Evolutionary conservation across 92 coral and sea anemone genomes (phyloP), one percentile per base, ranked within the genome.

Genomic region (Diadumene lineata): DNA sequence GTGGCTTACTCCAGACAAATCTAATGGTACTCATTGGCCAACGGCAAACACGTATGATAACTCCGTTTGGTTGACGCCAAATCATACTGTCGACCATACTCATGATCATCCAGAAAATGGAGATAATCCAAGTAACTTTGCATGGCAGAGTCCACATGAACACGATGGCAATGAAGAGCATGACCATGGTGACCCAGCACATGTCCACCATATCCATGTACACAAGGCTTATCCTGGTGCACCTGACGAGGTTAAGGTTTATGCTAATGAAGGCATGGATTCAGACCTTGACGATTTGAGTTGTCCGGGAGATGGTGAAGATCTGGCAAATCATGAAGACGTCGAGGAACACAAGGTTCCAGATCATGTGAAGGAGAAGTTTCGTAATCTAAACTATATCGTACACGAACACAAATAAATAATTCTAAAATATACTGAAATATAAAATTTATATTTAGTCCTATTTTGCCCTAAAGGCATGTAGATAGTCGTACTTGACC

Each of bases 241-340:
- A 30, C 76, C 48, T 82, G 92, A 87, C 51, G 92, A 87, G 55
- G 24, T 73, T 2, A 77, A 22, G 44, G 79, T 77, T 19, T 87
- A 51, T 60, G 58, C 60, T 25, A 72, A 87, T 58, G 92, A 87
- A 43, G 92, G 88, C 23, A 0, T 31, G 43, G 88, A 82, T 60
- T 78, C 82, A 17, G 92, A 87, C 65, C 70, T 73, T 10, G 88
- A 83, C 57, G 88, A 82, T 66, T 34, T 87, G 29, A 82, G 86
- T 64, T 44, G 62, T 51, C 68, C 82, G 13, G 79, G 77, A 1
- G 75, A 68, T 15, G 92, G 67, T 8, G 74, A 81, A 29, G 91
- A 75, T 15, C 80, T 74, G 18, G 84, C 73, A 8, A 34, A 76
- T 17, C 46, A 15, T 7, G 30, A 65, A 19, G 79, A 74, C 33